Percentiles rank a stretch among this genome's conserved stretches.
phyloP scores from a whole-genome alignment of 1,140 invertebrate genomes.

The Anadara kagoshimensis region DNA sequence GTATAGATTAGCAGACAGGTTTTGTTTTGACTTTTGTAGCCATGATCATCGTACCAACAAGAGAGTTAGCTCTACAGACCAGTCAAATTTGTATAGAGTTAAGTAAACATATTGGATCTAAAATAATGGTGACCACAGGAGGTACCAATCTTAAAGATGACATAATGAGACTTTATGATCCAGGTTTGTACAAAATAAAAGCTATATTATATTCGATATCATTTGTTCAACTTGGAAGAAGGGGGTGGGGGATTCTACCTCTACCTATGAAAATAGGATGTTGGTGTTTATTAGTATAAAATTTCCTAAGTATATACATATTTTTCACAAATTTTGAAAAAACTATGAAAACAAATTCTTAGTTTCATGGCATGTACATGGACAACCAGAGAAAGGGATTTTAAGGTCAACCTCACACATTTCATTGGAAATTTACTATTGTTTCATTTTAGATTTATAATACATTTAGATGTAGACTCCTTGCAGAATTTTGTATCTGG shows the following conservation, averaged over 20 bases:
- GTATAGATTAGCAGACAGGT: too few relatives aligned
- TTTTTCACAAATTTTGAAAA: too few relatives aligned
- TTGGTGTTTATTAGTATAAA: not conserved
- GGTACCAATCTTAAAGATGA: constrained; percentile 99
- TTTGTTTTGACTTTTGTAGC: constrained; percentile 77
- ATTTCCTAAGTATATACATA: not conserved
- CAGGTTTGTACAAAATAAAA: constrained; percentile 74
- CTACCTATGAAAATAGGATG: not conserved
- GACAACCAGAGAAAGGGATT: too few relatives aligned
- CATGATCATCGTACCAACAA: constrained; percentile 97
- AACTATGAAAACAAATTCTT: too few relatives aligned
- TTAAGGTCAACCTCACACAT: too few relatives aligned
- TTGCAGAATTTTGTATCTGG: not conserved
- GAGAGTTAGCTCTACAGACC: constrained; percentile 99
- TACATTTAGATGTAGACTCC: not conserved
- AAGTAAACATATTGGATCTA: constrained; percentile 83
- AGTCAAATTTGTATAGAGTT: constrained; percentile 99
- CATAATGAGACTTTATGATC: constrained; percentile 99
- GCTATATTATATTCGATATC: too few relatives aligned
- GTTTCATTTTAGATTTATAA: not conserved
- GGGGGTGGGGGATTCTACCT: not conserved
- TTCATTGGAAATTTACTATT: too few relatives aligned
- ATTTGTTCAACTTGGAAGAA: too few relatives aligned
- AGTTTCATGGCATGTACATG: too few relatives aligned
- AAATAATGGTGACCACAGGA: constrained; percentile 98